These are phyloP conservation scores for Halisarca cf. caerulea DNA, from an alignment of 37 sponge, comb jelly and placozoan species.

Conservation along the genomic window DNA sequence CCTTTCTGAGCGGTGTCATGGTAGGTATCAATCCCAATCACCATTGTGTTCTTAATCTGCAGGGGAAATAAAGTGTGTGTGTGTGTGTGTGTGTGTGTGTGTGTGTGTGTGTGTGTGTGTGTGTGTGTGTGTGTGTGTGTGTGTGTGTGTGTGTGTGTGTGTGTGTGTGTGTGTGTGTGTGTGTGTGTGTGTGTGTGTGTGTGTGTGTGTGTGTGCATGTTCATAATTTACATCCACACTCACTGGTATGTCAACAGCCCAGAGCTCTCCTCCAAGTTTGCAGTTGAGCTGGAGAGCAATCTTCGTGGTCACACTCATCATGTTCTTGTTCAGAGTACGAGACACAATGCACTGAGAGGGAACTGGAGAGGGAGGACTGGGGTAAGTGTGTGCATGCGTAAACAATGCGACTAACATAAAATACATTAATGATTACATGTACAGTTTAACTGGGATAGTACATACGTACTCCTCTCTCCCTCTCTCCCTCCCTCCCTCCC, in stretches of 20 bases:
- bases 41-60: constrained; percentile 90
- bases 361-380: constrained; percentile 37
- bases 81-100: too few relatives aligned
- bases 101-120: too few relatives aligned
- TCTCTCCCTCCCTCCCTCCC: too few relatives aligned
- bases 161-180: too few relatives aligned
- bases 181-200: too few relatives aligned
- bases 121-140: too few relatives aligned
- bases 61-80: not conserved
- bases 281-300: constrained; percentile 93
- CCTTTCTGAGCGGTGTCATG: constrained; percentile 87
- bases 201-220: too few relatives aligned
- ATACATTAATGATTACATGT: too few relatives aligned
- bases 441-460: too few relatives aligned
- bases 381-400: not conserved
- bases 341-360: constrained; percentile 80
- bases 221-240: too few relatives aligned
- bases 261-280: constrained; percentile 94
- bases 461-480: too few relatives aligned
- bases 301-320: constrained; percentile 95
- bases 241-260: constrained; percentile 93
- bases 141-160: too few relatives aligned
- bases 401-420: not conserved
- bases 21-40: constrained; percentile 94
- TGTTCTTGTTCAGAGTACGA: constrained; percentile 61